Evolutionary conservation across 30 jellyfish, hydroid and myxozoan genomes (phyloP), one percentile per base, ranked within the genome.

Genomic region (Clytia hemisphaerica): DNA sequence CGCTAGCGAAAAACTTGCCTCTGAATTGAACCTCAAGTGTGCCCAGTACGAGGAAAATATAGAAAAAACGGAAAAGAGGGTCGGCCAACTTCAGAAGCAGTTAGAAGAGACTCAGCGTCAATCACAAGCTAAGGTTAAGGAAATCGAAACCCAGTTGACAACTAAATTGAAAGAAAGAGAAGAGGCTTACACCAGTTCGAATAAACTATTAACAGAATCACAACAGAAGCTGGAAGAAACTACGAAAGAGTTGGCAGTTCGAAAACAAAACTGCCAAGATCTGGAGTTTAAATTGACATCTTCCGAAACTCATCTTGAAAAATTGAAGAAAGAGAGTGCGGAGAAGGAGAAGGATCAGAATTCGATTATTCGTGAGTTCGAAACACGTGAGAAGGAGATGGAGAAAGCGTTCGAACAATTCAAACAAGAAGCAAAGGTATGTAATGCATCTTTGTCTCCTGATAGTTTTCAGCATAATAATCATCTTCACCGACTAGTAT

Each of bases 261-360:
- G 49, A 69, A 69, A 69, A 44, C 48, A 46, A 18, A 31, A 19
- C 14, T 21, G 31, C 22, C 76, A 69, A 24, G 79, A 57, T 35
- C 15, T 50, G 24, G 69, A 46, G 34, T 9, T 18, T 46, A 47
- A 59, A 27, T 36, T 57, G 24, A 79, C 55, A 28, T 42, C 47
- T 33, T 37, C 61, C 10, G 77, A 68, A 4, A 73, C 44, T 1
- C 19, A 16, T 4, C 0, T 70, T 4, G 45, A 67, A 29, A 45
- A 60, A 34, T 44, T 80, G 75, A 53, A 54, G 21, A 50, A 71
- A 47, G 82, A 80, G 67, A 80, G 71, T 26, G 51, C 48, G 9
- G 80, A 58, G 32, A 40, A 55, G 44, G 62, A 44, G 9, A 26
- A 18, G 37, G 79, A 58, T 48, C 50, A 69, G 30, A 38, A 34